These are phyloP conservation scores for Nycticorax nycticorax DNA, from an alignment of 2,113 vertebrate species.

Conservation along the genomic window DNA sequence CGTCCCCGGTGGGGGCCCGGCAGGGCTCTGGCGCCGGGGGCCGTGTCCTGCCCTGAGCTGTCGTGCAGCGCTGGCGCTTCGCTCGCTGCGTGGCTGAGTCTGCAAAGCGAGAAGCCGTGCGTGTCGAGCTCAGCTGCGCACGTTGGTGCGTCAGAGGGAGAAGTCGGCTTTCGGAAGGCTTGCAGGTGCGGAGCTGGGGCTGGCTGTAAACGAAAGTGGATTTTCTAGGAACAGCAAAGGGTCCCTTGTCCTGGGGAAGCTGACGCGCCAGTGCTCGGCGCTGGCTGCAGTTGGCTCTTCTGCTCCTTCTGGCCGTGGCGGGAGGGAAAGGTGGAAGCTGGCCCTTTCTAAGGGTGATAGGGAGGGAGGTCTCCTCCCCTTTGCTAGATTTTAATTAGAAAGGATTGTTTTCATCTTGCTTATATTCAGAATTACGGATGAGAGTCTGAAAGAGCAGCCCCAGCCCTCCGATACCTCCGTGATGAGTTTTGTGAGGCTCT, in stretches of 20 bases:
- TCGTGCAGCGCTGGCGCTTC: rapidly evolving
- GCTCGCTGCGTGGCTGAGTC: rapidly evolving
- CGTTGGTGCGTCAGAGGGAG: background rate
- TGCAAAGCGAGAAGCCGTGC: rapidly evolving
- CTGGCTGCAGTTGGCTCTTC: background rate
- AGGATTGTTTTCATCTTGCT: background rate
- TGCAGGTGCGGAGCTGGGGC: background rate
- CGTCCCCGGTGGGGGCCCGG: background rate
- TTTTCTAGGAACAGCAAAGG: background rate
- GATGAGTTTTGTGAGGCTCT: background rate
- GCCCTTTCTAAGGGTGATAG: background rate
- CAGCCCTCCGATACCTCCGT: background rate
- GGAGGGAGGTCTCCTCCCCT: background rate
- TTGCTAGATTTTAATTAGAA: background rate
- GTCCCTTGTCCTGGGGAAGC: background rate
- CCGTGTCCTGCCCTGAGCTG: rapidly evolving
- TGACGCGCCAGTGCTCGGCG: rapidly evolving
- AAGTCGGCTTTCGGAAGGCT: background rate
- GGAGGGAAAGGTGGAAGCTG: background rate
- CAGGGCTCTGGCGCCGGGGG: background rate
- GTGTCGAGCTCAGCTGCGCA: rapidly evolving
- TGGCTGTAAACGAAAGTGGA: background rate
- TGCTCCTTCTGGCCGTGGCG: background rate
- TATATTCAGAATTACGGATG: background rate
- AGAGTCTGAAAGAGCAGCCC: background rate